A percentile compares a stretch with the other conserved stretches of the same genome.
Conservation (phyloP, 2,113 vertebrate species). For the Anhinga anhinga region DNA sequence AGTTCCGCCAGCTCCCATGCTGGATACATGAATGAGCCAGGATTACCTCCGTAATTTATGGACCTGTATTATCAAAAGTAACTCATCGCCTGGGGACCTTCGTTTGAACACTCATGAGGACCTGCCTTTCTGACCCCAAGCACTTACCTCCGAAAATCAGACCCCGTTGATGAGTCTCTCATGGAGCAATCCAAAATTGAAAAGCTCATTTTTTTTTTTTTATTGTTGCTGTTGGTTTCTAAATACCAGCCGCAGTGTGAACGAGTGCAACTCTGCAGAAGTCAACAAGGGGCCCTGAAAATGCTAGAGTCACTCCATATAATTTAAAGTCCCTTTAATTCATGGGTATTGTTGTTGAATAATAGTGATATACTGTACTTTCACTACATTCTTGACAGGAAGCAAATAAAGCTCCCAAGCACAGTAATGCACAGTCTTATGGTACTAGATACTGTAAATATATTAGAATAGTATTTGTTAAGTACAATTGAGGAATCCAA, state of each 20-base stretch:
- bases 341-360: neutral
- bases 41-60: neutral
- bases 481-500: conserved; percentile 66
- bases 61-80: neutral
- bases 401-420: conserved; percentile 52
- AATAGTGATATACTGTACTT: conserved; percentile 45
- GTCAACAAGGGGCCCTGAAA: neutral
- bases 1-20: neutral
- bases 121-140: neutral
- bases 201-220: neutral
- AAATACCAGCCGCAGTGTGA: neutral
- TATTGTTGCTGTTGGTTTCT: neutral
- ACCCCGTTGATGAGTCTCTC: neutral
- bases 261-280: neutral
- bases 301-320: neutral
- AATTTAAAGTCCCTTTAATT: neutral
- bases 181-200: neutral
- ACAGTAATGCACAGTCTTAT: conserved; percentile 50
- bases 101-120: neutral
- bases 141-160: neutral
- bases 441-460: conserved; percentile 69
- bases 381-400: conserved; percentile 44
- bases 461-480: conserved; percentile 63
- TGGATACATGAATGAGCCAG: neutral
- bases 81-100: neutral